Evolutionary conservation across 1,140 invertebrate genomes (phyloP).

Genomic region (Drusus annulatus): DNA sequence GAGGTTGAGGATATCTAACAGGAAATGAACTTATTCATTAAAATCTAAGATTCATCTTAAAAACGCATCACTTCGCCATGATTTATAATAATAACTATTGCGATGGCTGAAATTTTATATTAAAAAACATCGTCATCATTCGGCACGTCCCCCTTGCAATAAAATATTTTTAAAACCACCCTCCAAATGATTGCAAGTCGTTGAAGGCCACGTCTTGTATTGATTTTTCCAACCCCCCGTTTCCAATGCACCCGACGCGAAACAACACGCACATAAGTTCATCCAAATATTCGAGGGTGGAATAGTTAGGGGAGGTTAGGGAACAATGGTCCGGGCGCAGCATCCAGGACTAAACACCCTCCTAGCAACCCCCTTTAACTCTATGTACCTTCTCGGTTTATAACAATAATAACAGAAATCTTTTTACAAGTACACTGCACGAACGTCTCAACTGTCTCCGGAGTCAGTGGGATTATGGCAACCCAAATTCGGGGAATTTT

Average conservation of each 20-base stretch:
- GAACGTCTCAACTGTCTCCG: too few relatives aligned
- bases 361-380: background rate
- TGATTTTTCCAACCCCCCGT: constrained; percentile 25
- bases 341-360: constrained; percentile 1
- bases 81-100: background rate
- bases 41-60: background rate
- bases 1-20: too few relatives aligned
- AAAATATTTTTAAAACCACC: constrained; percentile 1
- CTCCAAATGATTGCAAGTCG: constrained; percentile 17
- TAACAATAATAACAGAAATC: too few relatives aligned
- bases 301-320: constrained; percentile 37
- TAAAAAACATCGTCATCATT: background rate
- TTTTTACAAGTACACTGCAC: too few relatives aligned
- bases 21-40: background rate
- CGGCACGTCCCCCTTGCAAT: background rate
- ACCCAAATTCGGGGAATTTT: too few relatives aligned
- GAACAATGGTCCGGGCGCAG: constrained; percentile 16
- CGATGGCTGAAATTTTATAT: too few relatives aligned
- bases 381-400: background rate
- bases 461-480: too few relatives aligned
- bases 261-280: constrained; percentile 32
- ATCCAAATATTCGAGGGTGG: constrained; percentile 27
- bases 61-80: background rate
- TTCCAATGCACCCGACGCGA: constrained; percentile 6
- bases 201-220: constrained; percentile 26